Evolutionary conservation across 2,797 vertebrate genomes (phyloP), one percentile per base, ranked within the genome.

Genomic region (Acrocephalus scirpaceus): DNA sequence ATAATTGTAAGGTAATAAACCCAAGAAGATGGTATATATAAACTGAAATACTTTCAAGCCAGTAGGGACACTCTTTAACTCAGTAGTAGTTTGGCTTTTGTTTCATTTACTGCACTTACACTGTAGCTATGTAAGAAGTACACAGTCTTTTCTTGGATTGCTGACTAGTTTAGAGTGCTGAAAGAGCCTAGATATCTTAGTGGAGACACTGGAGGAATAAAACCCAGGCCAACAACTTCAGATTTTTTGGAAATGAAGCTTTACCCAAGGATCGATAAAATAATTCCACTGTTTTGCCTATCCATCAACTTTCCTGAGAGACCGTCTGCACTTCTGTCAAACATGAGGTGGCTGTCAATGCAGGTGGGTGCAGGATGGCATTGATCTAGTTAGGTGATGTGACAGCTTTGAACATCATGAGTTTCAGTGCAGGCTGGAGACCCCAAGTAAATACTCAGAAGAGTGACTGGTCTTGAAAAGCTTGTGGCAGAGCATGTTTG

Each of bases 401-500:
- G 73, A 62, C 84, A 86, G 27, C 21, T 81, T 69, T 72, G 42
- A 73, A 42, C 32, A 75, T 30, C 17, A 7, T 20, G 26, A 50
- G 22, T 53, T 86, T 62, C 48, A 56, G 21, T 18, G 23, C 23
- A 72, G 51, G 23, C 50, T 92, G 61, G 42, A 69, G 42, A 86
- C 23, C 30, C 11, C 15, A 2, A 3, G 27, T 58, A 45, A 81
- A 76, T 61, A 38, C 29, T 71, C 48, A 44, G 66, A 60, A 45
- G 44, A 79, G 17, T 29, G 36, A 36, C 36, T 40, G 40, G 14
- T 60, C 75, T 76, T 51, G 60, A 70, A 75, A 70, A 91, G n/a
- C 26, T 26, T 34, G 8, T 60, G 34, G 30, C 2, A 2, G 54
- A 61, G 22, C 0, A 0, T 58, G 36, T 70, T 75, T 85, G 50